Percentiles rank a stretch among this genome's conserved stretches.
phyloP scores from a whole-genome alignment of 2,888 invertebrate species.

The Cremastobaeus sp. region DNA sequence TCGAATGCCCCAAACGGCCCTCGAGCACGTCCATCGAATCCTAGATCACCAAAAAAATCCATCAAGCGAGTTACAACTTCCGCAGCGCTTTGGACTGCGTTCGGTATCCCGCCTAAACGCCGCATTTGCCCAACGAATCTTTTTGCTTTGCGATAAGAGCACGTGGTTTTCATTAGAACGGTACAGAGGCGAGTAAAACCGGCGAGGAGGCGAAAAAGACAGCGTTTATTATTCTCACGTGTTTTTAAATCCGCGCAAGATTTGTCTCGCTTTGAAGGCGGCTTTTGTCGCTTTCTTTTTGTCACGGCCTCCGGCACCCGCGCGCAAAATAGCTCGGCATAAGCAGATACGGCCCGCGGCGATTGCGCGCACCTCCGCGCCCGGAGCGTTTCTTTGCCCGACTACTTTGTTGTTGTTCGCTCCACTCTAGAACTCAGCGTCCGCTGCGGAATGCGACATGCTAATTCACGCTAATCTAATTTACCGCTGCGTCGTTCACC shows the following conservation, averaged over 20 bases:
- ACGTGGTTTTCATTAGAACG: neutral
- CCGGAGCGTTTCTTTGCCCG: conserved; percentile 51
- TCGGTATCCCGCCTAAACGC: too few relatives aligned
- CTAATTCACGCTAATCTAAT: conserved; percentile 75
- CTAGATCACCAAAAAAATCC: too few relatives aligned
- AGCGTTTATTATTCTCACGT: conserved; percentile 4
- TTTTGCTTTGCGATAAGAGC: conserved; percentile 27
- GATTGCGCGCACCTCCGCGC: conserved; percentile 52
- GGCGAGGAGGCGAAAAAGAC: conserved; percentile 20
- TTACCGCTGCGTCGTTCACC: conserved; percentile 68
- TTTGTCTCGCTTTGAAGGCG: conserved; percentile 34
- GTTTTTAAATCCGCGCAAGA: conserved; percentile 24
- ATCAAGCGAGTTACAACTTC: too few relatives aligned
- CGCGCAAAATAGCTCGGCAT: conserved; percentile 36
- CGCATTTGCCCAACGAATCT: too few relatives aligned
- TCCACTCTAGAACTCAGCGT: conserved; percentile 67
- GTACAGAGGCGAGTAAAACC: conserved; percentile 11
- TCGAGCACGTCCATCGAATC: too few relatives aligned
- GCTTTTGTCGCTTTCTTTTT: conserved; percentile 16
- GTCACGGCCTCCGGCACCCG: conserved; percentile 15
- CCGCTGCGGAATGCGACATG: conserved; percentile 70
- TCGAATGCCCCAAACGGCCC: too few relatives aligned
- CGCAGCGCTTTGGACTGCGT: too few relatives aligned
- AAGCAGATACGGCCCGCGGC: conserved; percentile 52
- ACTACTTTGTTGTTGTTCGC: conserved; percentile 31